These are phyloP conservation scores for Pharmacophagus antenor DNA, from an alignment of 2,888 invertebrate species.

Conservation along the genomic window DNA sequence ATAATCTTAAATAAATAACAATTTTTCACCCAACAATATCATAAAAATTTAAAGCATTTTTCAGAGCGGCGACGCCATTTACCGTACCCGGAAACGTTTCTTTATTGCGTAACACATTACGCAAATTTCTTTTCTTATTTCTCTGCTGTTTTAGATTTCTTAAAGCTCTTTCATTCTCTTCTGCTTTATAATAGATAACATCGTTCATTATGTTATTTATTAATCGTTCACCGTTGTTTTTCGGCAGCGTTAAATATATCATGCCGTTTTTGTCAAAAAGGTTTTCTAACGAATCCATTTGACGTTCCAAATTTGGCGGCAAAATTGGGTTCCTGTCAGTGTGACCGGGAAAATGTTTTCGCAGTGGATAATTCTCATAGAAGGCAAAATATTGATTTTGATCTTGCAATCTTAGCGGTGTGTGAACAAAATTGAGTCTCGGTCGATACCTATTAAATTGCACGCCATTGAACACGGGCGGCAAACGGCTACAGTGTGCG, in stretches of 20 bases:
- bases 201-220: constrained; percentile 20
- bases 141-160: not conserved
- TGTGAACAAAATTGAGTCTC: constrained; percentile 3
- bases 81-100: not conserved
- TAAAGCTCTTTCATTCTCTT: not conserved
- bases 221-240: constrained; percentile 13
- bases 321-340: not conserved
- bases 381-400: constrained; percentile 1
- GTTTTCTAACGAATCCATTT: constrained; percentile 14
- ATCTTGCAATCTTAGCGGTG: constrained; percentile 16
- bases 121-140: not conserved
- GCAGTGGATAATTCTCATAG: constrained; percentile 22
- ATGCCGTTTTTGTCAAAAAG: constrained; percentile 21
- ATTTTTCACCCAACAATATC: constrained; percentile 14
- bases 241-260: constrained; percentile 14
- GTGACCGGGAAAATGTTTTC: constrained; percentile 4
- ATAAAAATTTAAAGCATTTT: constrained; percentile 16
- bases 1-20: not conserved
- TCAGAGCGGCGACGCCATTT: not conserved
- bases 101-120: not conserved
- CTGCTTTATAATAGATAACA: constrained; percentile 3
- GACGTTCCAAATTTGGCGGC: constrained; percentile 14
- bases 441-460: not conserved
- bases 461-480: constrained; percentile 5
- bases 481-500: constrained; percentile 1